Evolutionary conservation across 2,113 vertebrate species (phyloP), one percentile per base, ranked within the genome.

Genomic region (Otis tarda): DNA sequence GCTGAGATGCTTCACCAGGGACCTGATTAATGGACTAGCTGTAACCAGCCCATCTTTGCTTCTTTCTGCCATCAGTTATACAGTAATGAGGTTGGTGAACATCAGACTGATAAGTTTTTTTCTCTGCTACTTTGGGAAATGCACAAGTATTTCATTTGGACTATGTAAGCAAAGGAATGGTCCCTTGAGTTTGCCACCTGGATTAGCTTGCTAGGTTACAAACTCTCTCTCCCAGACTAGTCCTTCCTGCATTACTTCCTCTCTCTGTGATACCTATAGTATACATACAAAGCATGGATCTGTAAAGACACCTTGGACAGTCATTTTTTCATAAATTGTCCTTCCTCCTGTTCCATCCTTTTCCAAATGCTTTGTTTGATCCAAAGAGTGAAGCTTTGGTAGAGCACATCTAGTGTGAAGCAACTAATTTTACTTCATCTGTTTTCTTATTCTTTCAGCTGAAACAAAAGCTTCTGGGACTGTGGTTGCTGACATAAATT

Each of bases 1-100:
- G 87, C 73, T 82, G 94, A 94, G 95, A 93, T 85, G 89, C 81
- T 96, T 95, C 91, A 71, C 81, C 74, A 61, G 96, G 83, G 81
- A 79, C 57, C 81, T 94, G 96, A 95, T 96, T 94, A 96, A 96
- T 94, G 83, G 91, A 89, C 83, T 94, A 93, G 77, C 67, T 81
- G 93, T 89, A 94, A 91, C 83, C 81, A 87, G 87, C 69, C 87
- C 78, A 87, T 95, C 83, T 65, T 69, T 85, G 83, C 35, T 82
- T 95, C 76, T 75, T 92, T 91, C 76, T 91, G 69, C 70, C 83
- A 92, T 95, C 70, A 71, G 92, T 96, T 95, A 89, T 79, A 52
- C 55, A 65, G 45, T 91, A 96, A 96, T 60, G 61, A 96, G 83
- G 41, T 92, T 94, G 91, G 92, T 55, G 86, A 96, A 73, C 74